Evolutionary conservation across 2,797 vertebrate species (phyloP), one percentile per base, ranked within the genome.

Genomic region (Sciaenops ocellatus): DNA sequence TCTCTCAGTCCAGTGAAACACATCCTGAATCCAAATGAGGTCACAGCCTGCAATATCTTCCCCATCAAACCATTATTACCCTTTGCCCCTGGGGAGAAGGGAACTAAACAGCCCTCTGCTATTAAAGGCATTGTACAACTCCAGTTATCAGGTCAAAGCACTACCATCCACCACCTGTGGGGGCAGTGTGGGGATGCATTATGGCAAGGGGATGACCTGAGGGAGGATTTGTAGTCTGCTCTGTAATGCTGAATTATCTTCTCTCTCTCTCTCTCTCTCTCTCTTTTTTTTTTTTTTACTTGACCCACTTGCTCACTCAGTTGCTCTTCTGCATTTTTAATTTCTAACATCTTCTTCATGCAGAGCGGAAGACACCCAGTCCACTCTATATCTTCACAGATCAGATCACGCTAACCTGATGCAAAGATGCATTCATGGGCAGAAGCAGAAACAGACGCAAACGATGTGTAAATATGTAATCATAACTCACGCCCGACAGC

Each of bases 21-120:
- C 82, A 86, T 78, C 79, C 84, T 84, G 85, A 88, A 90, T 87
- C 76, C 62, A 87, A 93, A 92, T 87, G 82, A 93, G 89, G 93
- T 92, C 92, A 92, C 78, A 86, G 88, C 80, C 80, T 84, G 85
- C 86, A 85, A 90, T 90, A 87, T 92, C 88, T 85, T 90, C 81
- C 71, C 84, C 87, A 88, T 92, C 87, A 84, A 83, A 85, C 85
- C 88, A 87, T 94, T 92, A 90, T 92, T 92, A 90, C 86, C 79
- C 87, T 91, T 80, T 88, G 82, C 62, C 90, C 87, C 79, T 63
- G 66, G 89, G 88, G 78, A 83, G 56, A 86, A 87, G 77, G 52
- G 62, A 86, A 87, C 85, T 85, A 85, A 90, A 88, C 89, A 91
- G 84, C 69, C 67, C 50, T 83, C 56, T 84, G 88, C 81, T 90